Conservation (phyloP, 2,113 vertebrate species). For the Microtus oregoni region DNA sequence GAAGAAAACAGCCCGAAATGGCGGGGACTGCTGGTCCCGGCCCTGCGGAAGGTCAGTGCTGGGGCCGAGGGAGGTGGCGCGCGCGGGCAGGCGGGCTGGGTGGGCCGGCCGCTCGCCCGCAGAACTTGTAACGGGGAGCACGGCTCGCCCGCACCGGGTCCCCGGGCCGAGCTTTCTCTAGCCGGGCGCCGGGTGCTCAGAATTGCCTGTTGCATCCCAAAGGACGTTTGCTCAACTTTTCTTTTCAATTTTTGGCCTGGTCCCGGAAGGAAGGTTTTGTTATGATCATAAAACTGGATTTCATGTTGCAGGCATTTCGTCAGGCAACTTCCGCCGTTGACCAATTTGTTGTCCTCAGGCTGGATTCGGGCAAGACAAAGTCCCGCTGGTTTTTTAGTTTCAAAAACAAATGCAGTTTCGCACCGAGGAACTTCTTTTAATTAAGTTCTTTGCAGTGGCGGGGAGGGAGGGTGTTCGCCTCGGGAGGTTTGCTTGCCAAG, state of each 20-base stretch:
- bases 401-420: slow-evolving; percentile 46
- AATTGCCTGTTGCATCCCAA: slow-evolving; percentile 55
- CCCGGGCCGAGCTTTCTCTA: background rate
- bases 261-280: slow-evolving; percentile 78
- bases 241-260: background rate
- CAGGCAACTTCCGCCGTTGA: slow-evolving; percentile 79
- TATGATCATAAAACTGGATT: slow-evolving; percentile 70
- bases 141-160: background rate
- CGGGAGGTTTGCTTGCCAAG: background rate
- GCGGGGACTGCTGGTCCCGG: slow-evolving; percentile 96
- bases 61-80: background rate
- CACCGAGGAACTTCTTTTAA: background rate
- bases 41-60: slow-evolving; percentile 93
- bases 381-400: slow-evolving; percentile 23
- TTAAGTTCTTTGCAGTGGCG: slow-evolving; percentile 7
- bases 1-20: slow-evolving; percentile 97
- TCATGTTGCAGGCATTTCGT: slow-evolving; percentile 69
- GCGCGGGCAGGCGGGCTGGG: background rate
- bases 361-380: slow-evolving; percentile 63
- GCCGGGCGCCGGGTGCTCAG: background rate
- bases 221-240: slow-evolving; percentile 48
- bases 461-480: background rate
- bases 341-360: slow-evolving; percentile 76
- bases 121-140: background rate
- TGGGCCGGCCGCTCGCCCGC: background rate